Base-by-base conservation (phyloP, 2,888 invertebrate species). In the Morpho achilles region DNA sequence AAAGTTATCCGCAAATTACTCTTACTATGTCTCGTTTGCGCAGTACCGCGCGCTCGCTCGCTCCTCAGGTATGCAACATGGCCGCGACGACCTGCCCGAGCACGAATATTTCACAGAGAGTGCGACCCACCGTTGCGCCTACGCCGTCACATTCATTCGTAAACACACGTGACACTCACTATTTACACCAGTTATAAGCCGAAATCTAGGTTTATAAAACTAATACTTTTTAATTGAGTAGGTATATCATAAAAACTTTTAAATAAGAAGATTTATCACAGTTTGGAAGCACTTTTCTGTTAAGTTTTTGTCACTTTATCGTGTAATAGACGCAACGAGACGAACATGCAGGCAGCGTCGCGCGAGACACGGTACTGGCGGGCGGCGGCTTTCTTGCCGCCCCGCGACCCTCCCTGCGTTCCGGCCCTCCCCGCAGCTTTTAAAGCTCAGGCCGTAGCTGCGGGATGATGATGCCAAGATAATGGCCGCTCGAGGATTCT, bases 41-140 rank as follows among this genome's bases (percentile, higher is more conserved):
- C 88, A 83, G 75, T 77, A 79, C 80, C 73, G 86, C 87, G 85
- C 84, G 71, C 85, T 87, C 88, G 72, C 86, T 87, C 87, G 73
- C 73, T 79, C 32, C 32, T 88, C 85, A 89, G 89, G 90, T 89
- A 90, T 90, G 89, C 89, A 90, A 89, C 89, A 90, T 90, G 90
- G 90, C 90, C 88, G 89, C 88, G 80, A 76, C 86, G 86, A 85
- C 84, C 87, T 83, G 87, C 80, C 81, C 84, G 86, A 82, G 80
- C 87, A 84, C 85, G 83, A 87, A 88, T 88, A 88, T 88, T 87
- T 88, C 89, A 88, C 89, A 82, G 80, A 83, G 78, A 86, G 86
- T 83, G 85, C 85, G 84, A 85, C 82, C 82, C 81, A 81, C 80
- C 78, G 82, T 77, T 85, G 87, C 87, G 87, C 87, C 87, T 87